phyloP scores from a whole-genome alignment of 1,140 invertebrate genomes.

The Drosophila leontia region DNA sequence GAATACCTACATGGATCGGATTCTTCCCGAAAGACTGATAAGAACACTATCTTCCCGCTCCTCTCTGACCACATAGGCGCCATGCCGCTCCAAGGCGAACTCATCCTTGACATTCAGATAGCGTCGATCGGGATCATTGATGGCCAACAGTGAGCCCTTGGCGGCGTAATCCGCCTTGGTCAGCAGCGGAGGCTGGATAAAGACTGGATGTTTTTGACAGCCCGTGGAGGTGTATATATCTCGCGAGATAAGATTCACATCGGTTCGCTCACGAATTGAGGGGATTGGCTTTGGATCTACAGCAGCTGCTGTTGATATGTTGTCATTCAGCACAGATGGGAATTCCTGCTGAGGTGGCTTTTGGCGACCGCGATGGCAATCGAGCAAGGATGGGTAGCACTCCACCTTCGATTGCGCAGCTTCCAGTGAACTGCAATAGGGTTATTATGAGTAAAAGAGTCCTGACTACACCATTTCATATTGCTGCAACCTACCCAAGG shows the following conservation, averaged over 20 bases:
- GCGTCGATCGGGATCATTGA: constrained; percentile 36
- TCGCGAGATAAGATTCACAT: constrained; percentile 26
- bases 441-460: too few species aligned
- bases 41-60: background rate
- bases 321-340: too few species aligned
- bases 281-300: background rate
- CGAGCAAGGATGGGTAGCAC: constrained; percentile 15
- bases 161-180: constrained; percentile 45
- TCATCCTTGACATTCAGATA: constrained; percentile 57
- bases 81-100: constrained; percentile 46
- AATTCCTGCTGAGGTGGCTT: background rate
- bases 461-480: background rate
- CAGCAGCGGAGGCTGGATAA: constrained; percentile 37
- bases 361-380: constrained; percentile 20
- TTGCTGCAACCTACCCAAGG: constrained; percentile 31
- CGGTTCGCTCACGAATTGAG: background rate
- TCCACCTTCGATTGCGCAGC: constrained; percentile 12
- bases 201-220: constrained; percentile 36
- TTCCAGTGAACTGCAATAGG: constrained; percentile 42
- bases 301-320: background rate
- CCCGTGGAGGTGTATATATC: constrained; percentile 22
- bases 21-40: constrained; percentile 39
- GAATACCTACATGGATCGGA: background rate
- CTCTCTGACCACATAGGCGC: constrained; percentile 22
- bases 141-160: constrained; percentile 35